Evolutionary conservation across 2,797 vertebrate genomes (phyloP).

Genomic region (Mionectes olivaceus): DNA sequence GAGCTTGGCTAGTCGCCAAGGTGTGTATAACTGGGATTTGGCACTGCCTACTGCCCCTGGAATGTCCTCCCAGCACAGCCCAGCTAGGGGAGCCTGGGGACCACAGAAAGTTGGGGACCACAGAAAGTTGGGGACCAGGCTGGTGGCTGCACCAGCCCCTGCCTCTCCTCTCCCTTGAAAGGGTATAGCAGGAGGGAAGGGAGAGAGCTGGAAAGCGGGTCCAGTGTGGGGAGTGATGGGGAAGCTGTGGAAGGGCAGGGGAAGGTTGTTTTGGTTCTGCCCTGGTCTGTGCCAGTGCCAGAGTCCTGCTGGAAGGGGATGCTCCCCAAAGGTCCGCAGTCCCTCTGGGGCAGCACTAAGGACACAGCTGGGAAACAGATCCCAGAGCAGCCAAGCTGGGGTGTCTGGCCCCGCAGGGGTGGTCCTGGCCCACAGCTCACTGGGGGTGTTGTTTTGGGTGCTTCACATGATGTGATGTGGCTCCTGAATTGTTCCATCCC

Average conservation of each 20-base stretch:
- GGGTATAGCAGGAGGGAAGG: not conserved
- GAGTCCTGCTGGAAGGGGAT: accelerated
- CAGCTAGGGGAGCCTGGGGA: not conserved
- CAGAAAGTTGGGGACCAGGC: not conserved
- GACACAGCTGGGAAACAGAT: not conserved
- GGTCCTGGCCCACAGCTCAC: not conserved
- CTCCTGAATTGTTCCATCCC: not conserved
- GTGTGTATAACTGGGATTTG: not conserved
- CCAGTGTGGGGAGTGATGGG: not conserved
- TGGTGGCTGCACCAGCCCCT: not conserved
- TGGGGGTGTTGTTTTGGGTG: not conserved
- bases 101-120: not conserved
- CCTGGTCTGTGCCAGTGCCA: not conserved
- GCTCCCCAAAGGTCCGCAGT: not conserved
- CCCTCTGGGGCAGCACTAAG: not conserved
- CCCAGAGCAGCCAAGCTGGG: not conserved
- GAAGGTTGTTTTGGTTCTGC: not conserved
- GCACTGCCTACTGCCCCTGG: accelerated
- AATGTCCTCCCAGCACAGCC: not conserved
- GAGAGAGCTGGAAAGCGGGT: not conserved
- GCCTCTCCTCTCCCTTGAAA: not conserved
- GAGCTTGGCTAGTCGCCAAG: not conserved
- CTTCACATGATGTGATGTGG: not conserved
- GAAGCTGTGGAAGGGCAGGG: not conserved
- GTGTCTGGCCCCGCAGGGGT: not conserved